Evolutionary conservation across 2,888 invertebrate genomes (phyloP).

Genomic region (Eupithecia exiguata): DNA sequence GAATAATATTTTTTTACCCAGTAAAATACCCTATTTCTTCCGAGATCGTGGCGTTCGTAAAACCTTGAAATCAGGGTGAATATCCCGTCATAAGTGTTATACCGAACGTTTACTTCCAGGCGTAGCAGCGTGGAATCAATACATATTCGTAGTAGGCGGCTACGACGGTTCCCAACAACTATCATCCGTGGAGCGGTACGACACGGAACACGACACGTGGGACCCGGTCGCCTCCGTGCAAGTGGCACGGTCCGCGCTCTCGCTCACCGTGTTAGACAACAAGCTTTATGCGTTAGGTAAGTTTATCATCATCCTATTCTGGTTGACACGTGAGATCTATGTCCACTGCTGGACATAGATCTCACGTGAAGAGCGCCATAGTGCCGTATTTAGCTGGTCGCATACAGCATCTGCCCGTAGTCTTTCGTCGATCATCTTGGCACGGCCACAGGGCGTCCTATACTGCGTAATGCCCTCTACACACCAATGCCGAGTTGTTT

Average conservation of each 20-base stretch:
- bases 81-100: background rate
- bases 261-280: slow-evolving; percentile 92
- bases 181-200: slow-evolving; percentile 92
- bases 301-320: slow-evolving; percentile 19
- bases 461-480: background rate
- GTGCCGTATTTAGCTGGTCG: too few relatives aligned
- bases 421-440: too few relatives aligned
- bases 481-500: too few relatives aligned
- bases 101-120: slow-evolving; percentile 71
- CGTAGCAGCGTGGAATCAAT: slow-evolving; percentile 92
- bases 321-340: too few relatives aligned
- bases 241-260: slow-evolving; percentile 93
- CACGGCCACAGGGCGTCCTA: too few relatives aligned
- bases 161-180: slow-evolving; percentile 94
- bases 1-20: too few relatives aligned
- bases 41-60: too few relatives aligned
- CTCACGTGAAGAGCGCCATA: too few relatives aligned
- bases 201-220: slow-evolving; percentile 93
- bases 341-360: too few relatives aligned
- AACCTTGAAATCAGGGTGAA: background rate
- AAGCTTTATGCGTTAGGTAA: slow-evolving; percentile 95
- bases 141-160: slow-evolving; percentile 97
- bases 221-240: slow-evolving; percentile 89
- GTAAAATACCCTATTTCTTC: too few relatives aligned
- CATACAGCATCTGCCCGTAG: too few relatives aligned